Evolutionary conservation across 2,797 vertebrate genomes (phyloP), one percentile per base, ranked within the genome.

Genomic region (Enteromius mattozi): DNA sequence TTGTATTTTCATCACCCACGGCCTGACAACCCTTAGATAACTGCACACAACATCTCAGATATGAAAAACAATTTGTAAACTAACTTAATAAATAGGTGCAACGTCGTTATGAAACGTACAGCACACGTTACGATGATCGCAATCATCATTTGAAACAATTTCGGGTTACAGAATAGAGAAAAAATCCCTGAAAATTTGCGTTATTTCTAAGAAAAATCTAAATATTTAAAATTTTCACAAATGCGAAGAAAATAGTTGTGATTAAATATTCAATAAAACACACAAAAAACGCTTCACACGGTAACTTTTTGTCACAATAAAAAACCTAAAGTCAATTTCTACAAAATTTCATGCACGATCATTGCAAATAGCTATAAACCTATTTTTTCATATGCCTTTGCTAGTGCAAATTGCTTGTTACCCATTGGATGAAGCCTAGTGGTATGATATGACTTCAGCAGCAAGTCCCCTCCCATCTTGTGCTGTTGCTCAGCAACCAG

Each of bases 401-500:
- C 42, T 78, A 61, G 51, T 61, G 21, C 70, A 27, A 3, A 42
- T 70, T 70, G 68, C 78, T 80, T 61, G 3, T 27, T 72, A 35
- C 47, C 88, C 56, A 97, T 95, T 96, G 97, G 96, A 86, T 91
- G 69, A 51, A 74, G 75, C 83, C 83, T 51, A 88, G 84, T 95
- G 92, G 96, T 94, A 76, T 94, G 93, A 92, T 92, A 78, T 95
- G 94, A 94, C 86, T 49, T 92, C 87, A 92, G 13, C 24, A 3
- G 49, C 14, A 35, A 24, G 83, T 19, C 88, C 54, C 90, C 93
- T 84, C 93, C 95, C 65, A 93, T 93, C 94, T 95, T 94, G 89
- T 93, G 95, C 95, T 91, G 89, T 91, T 90, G 85, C 88, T 92
- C 84, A 91, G 93, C 86, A 89, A 86, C 92, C 61, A 72, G 91